These are phyloP conservation scores for Talpa occidentalis DNA, from an alignment of 2,113 vertebrate species.

Conservation along the genomic window DNA sequence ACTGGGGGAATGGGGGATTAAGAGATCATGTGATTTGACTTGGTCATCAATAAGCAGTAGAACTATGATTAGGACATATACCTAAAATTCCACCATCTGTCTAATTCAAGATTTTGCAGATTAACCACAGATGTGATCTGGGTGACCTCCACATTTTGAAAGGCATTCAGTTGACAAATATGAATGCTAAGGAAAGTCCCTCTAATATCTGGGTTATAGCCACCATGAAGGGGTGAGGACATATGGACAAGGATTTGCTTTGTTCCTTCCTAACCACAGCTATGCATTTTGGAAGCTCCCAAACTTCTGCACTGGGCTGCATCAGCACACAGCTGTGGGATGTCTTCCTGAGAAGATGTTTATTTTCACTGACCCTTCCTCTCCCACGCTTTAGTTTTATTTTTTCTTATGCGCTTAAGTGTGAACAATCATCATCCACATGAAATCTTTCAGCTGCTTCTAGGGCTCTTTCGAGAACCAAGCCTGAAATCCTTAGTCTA, in stretches of 20 bases:
- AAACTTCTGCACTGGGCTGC: background rate
- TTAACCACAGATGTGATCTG: background rate
- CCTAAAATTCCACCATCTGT: background rate
- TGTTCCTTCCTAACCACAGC: slow-evolving; percentile 54
- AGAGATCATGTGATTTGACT: background rate
- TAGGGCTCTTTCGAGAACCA: background rate
- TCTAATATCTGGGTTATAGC: slow-evolving; percentile 56
- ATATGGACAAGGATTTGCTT: background rate
- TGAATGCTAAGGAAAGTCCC: background rate
- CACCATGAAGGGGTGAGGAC: background rate
- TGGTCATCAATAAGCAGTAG: background rate
- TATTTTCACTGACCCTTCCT: slow-evolving; percentile 73
- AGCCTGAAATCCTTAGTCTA: background rate
- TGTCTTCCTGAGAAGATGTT: slow-evolving; percentile 51
- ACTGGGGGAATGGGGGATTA: background rate
- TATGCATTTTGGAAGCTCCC: slow-evolving; percentile 39
- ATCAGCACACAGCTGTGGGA: slow-evolving; percentile 44
- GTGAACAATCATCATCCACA: slow-evolving; percentile 59
- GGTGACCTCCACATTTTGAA: background rate
- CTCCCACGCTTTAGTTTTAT: background rate
- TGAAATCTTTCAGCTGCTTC: slow-evolving; percentile 72
- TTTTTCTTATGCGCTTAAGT: slow-evolving; percentile 52
- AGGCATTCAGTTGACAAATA: slow-evolving; percentile 10
- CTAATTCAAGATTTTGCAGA: background rate
- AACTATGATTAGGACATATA: background rate